A percentile compares a stretch with the other conserved stretches of the same genome.
These are phyloP conservation scores for Tauraco hartlaubi DNA, from an alignment of 2,797 vertebrate species.

Conservation along the genomic window DNA sequence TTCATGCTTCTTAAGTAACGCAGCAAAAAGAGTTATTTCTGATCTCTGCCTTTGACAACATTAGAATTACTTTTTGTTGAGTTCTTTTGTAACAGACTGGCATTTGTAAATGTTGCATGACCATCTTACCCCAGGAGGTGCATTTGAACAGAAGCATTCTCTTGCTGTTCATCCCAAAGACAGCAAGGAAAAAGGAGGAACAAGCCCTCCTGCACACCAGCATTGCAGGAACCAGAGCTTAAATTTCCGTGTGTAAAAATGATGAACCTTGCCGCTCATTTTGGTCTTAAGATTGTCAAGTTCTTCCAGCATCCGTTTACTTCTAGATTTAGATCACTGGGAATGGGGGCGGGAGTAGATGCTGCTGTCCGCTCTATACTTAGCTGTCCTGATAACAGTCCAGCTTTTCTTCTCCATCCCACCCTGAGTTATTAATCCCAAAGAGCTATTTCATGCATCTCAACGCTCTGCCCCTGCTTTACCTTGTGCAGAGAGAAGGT, in stretches of 20 bases:
- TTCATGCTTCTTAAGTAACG: not conserved
- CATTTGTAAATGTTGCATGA: not conserved
- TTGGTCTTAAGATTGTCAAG: not conserved
- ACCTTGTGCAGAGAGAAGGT: slow-evolving; percentile 90
- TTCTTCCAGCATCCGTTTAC: not conserved
- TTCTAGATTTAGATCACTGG: not conserved
- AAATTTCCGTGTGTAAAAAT: not conserved
- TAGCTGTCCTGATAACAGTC: not conserved
- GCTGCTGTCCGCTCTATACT: not conserved
- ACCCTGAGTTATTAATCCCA: not conserved
- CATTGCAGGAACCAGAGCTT: not conserved
- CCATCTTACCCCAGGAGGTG: not conserved
- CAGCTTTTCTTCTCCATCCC: not conserved
- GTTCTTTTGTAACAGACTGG: not conserved
- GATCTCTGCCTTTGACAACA: not conserved
- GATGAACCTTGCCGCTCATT: not conserved
- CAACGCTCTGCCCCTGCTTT: slow-evolving; percentile 67
- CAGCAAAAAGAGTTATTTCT: not conserved
- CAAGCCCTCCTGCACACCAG: not conserved
- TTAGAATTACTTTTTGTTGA: not conserved
- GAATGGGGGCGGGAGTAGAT: not conserved
- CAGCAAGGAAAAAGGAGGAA: not conserved
- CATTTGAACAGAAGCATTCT: not conserved
- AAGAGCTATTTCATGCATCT: not conserved
- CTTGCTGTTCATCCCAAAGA: not conserved